A percentile compares a stretch with the other conserved stretches of the same genome.
These are phyloP conservation scores for Phymastichus coffea DNA, from an alignment of 1,140 invertebrate species.

Conservation along the genomic window DNA sequence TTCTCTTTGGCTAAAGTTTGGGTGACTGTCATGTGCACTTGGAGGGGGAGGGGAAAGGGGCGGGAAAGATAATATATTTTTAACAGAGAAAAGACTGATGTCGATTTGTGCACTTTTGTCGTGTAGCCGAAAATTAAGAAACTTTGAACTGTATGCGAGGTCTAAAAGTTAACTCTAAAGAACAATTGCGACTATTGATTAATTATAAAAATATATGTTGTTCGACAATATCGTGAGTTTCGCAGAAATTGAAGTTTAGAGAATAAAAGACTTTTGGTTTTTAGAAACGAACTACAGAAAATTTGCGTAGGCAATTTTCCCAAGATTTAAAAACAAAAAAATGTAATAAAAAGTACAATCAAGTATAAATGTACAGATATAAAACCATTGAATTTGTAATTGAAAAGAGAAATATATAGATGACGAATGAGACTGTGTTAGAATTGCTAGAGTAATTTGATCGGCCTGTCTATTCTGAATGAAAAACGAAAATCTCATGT, in stretches of 20 bases:
- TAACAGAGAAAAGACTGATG: conserved; percentile 7
- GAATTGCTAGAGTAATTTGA: not conserved
- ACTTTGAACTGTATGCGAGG: too few relatives aligned
- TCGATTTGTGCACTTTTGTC: conserved; percentile 4
- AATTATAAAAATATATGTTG: too few relatives aligned
- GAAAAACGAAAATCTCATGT: too few relatives aligned
- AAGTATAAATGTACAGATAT: not conserved
- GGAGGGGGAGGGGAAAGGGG: too few relatives aligned
- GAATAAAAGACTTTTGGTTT: conserved; percentile 7
- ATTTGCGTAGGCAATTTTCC: not conserved
- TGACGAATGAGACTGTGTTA: not conserved
- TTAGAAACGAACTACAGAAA: not conserved
- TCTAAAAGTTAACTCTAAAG: too few relatives aligned
- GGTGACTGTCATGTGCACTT: too few relatives aligned
- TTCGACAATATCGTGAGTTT: conserved; percentile 6
- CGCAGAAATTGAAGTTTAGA: not conserved
- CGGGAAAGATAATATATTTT: not conserved
- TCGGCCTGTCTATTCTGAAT: too few relatives aligned
- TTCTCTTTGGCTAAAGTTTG: too few relatives aligned
- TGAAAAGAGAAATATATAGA: too few relatives aligned
- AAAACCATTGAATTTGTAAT: too few relatives aligned
- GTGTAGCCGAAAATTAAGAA: not conserved
- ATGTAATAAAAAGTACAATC: not conserved
- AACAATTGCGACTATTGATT: not conserved
- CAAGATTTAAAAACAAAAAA: not conserved